Base-by-base conservation (phyloP, 1,140 invertebrate species). In the Thereuonema tuberculata region DNA sequence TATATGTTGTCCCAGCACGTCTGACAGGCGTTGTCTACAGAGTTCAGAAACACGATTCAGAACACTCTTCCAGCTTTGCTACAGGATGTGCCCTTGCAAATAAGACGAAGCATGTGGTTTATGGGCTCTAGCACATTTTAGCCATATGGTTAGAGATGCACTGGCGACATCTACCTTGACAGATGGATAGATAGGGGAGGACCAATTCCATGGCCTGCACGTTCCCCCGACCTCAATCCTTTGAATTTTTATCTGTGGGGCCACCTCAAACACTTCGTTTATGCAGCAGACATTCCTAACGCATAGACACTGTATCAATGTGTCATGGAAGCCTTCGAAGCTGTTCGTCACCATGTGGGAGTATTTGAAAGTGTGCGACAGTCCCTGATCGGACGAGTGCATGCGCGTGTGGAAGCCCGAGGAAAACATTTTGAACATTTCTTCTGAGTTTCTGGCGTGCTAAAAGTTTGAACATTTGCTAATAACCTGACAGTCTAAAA, bases 391-490 rank as follows among this genome's bases (percentile, higher is more conserved):
- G 5, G 49, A 52, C 3, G 49, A 25, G 49, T 52, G 49, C 49
- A 52, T 52, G 5, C 49, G 49, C 20, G 49, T 52, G 20, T 52
- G 20, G 49, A 52, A 21, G 49, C 49, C 3, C 20, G 49, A 5
- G 25, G 20, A 52, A 20, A 20, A 52, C 49, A 52, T 52, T 52
- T 52, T 25, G 49, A 52, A 20, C 49, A 52, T 52, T 52, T 52
- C 20, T 52, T 52, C 3, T 52, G 49, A 52, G 49, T 20, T 52
- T 52, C 20, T 52, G 49, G 14, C 5, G 31, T 37, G 31, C 5
- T 5, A 17, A 9, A 37, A 9, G 31, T 17, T 9, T 37, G 17
- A 37, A 17, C 31, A 9, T 37, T 37, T 17, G 17, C 17, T 37
- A 9, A 37, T 37, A 37, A 9, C 31, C 17, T 37, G 17, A 37